These are phyloP conservation scores for Andrena flavipes DNA, from an alignment of 2,888 invertebrate genomes.

Conservation along the genomic window DNA sequence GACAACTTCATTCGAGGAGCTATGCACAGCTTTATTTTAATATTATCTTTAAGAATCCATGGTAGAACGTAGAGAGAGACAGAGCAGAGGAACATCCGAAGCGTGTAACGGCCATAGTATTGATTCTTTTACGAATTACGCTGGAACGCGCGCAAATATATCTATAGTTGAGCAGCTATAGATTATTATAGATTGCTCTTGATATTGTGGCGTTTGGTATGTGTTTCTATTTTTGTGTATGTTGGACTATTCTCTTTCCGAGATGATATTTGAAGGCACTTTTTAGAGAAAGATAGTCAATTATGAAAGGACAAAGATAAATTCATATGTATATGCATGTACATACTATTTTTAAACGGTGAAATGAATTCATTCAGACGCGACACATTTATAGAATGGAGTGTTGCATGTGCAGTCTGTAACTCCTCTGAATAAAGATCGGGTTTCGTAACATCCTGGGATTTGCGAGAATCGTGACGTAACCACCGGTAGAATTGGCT, in stretches of 20 bases:
- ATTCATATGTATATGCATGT: slow-evolving; percentile 75
- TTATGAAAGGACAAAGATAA: slow-evolving; percentile 44
- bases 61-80: slow-evolving; percentile 22
- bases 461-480: slow-evolving; percentile 19
- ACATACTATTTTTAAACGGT: slow-evolving; percentile 71
- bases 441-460: slow-evolving; percentile 10
- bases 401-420: slow-evolving; percentile 37
- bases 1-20: slow-evolving; percentile 70
- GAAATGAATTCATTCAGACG: slow-evolving; percentile 24
- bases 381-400: slow-evolving; percentile 20
- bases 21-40: slow-evolving; percentile 72
- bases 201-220: slow-evolving; percentile 41
- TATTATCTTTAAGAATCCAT: slow-evolving; percentile 77
- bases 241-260: slow-evolving; percentile 43
- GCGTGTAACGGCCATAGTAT: not conserved
- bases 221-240: slow-evolving; percentile 37
- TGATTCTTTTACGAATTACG: slow-evolving; percentile 27
- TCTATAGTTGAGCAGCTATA: too few species aligned
- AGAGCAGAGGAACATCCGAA: slow-evolving; percentile 27
- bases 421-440: slow-evolving; percentile 36
- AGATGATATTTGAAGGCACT: slow-evolving; percentile 14
- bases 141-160: slow-evolving; percentile 17
- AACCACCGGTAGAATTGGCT: slow-evolving; percentile 24
- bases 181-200: slow-evolving; percentile 9
- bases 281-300: slow-evolving; percentile 19